Evolutionary conservation across 2,888 invertebrate species (phyloP).

Genomic region (Drosophila subsilvestris): DNA sequence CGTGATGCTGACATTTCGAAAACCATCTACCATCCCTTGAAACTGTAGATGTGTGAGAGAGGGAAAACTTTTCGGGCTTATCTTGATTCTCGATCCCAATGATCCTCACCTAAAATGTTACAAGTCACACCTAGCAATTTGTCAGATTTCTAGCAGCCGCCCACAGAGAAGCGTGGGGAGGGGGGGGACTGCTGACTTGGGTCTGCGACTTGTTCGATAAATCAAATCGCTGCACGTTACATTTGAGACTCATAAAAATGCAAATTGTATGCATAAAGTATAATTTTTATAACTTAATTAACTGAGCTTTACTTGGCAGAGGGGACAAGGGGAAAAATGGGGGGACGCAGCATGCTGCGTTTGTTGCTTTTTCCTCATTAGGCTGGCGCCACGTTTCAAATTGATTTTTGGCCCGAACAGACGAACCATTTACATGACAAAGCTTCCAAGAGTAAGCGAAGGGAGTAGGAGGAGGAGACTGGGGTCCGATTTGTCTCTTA

Average conservation of each 20-base stretch:
- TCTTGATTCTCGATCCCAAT: constrained; percentile 19
- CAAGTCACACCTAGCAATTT: constrained; percentile 76
- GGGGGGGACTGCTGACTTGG: background rate
- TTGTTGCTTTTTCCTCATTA: constrained; percentile 66
- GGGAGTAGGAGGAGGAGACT: constrained; percentile 23
- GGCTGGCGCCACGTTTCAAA: constrained; percentile 70
- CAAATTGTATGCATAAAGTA: constrained; percentile 77
- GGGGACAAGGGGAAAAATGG: background rate
- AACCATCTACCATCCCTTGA: constrained; percentile 51
- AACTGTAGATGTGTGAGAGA: constrained; percentile 73
- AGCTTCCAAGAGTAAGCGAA: constrained; percentile 5
- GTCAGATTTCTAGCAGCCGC: constrained; percentile 56
- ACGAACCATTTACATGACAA: constrained; percentile 70
- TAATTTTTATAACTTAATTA: constrained; percentile 79
- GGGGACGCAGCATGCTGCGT: constrained; percentile 56
- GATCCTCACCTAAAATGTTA: constrained; percentile 53
- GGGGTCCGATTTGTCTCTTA: constrained; percentile 59
- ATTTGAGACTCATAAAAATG: constrained; percentile 74
- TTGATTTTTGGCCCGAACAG: constrained; percentile 61
- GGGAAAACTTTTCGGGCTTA: constrained; percentile 31
- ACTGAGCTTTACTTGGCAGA: constrained; percentile 28
- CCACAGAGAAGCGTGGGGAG: constrained; percentile 40
- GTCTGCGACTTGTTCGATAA: constrained; percentile 49
- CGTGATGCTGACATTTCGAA: constrained; percentile 46
- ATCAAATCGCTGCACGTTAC: constrained; percentile 69